phyloP scores from a whole-genome alignment of 2,797 vertebrate genomes.

The Helostoma temminkii region DNA sequence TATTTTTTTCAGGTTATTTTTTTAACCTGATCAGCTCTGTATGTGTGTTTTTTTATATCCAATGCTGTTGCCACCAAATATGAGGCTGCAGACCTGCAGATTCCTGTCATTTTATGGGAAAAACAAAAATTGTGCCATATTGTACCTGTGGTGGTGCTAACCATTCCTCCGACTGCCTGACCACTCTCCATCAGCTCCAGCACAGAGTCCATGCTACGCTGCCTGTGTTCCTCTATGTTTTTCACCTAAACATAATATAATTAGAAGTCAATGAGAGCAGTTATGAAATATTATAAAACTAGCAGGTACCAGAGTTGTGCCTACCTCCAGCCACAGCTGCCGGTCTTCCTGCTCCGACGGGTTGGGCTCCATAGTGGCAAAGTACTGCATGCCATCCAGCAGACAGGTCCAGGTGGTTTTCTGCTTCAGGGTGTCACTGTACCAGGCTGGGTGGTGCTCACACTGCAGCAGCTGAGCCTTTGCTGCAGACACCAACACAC shows the following conservation, averaged over 20 bases:
- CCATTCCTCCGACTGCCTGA: slow-evolving; percentile 98
- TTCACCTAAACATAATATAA: slow-evolving; percentile 87
- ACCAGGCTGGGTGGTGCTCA: slow-evolving; percentile 97
- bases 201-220: slow-evolving; percentile 94
- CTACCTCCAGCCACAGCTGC: slow-evolving; percentile 96
- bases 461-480: slow-evolving; percentile 97
- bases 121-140: slow-evolving; percentile 5
- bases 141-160: slow-evolving; percentile 97
- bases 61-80: no score
- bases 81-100: no score
- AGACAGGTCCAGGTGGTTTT: slow-evolving; percentile 98
- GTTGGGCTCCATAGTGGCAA: slow-evolving; percentile 95
- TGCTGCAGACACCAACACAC: slow-evolving; percentile 95
- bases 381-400: slow-evolving; percentile 98
- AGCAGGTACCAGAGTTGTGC: neutral
- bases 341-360: slow-evolving; percentile 92
- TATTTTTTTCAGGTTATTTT: no score
- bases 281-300: neutral
- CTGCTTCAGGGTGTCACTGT: slow-evolving; percentile 95
- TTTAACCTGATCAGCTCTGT: no score
- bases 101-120: no score
- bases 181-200: slow-evolving; percentile 98
- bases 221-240: slow-evolving; percentile 98
- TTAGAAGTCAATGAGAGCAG: neutral
- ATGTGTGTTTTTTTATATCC: no score